Conservation (phyloP, 2,113 vertebrate genomes). For the Balaeniceps rex region DNA sequence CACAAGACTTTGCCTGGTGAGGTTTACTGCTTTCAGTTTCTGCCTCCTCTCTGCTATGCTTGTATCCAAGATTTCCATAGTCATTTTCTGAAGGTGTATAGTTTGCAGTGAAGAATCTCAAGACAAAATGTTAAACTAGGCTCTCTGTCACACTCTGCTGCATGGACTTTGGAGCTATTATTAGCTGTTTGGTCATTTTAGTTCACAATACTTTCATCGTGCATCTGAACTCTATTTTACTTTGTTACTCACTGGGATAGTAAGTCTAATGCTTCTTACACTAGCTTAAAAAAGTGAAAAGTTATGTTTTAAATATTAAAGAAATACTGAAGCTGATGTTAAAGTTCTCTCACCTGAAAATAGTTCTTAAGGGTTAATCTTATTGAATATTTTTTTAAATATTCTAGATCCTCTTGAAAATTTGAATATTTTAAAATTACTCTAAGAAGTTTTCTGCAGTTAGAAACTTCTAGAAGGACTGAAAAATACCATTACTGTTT, state of each 20-base stretch:
- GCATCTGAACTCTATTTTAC: not conserved
- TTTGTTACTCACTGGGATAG: not conserved
- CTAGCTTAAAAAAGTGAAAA: not conserved
- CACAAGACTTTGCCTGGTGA: not conserved
- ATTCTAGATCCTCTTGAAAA: not conserved
- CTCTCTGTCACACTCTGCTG: not conserved
- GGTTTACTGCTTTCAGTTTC: not conserved
- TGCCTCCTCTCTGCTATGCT: not conserved
- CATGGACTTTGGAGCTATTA: not conserved
- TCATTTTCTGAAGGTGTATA: not conserved
- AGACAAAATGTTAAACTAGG: not conserved
- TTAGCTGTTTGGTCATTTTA: not conserved
- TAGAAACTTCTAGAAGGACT: not conserved
- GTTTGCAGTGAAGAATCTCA: not conserved
- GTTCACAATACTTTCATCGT: not conserved
- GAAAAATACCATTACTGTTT: not conserved
- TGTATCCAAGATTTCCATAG: not conserved
- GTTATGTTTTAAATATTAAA: not conserved
- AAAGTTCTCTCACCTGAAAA: not conserved
- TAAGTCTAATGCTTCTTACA: not conserved
- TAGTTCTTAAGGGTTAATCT: not conserved
- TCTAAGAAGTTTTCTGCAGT: not conserved
- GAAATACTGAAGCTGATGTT: not conserved
- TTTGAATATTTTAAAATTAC: not conserved
- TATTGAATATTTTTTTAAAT: not conserved